Evolutionary conservation across 1,140 invertebrate genomes (phyloP).

Genomic region (Teleopsis dalmanni): DNA sequence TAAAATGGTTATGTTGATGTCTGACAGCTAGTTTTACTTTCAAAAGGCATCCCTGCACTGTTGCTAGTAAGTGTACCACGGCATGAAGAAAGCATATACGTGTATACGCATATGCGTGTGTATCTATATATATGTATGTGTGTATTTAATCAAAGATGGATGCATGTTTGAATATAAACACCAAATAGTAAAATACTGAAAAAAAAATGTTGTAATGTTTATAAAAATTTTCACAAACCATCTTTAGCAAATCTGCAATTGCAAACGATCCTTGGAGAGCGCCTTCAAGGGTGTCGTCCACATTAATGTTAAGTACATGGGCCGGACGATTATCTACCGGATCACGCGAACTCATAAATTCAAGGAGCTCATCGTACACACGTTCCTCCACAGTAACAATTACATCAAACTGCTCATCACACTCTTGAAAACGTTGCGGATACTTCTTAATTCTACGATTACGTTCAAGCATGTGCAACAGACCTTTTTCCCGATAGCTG

Average conservation of each 20-base stretch:
- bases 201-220: too few species aligned
- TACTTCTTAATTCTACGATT: constrained; percentile 91
- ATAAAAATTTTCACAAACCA: too few species aligned
- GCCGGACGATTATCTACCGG: constrained; percentile 74
- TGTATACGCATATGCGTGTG: too few species aligned
- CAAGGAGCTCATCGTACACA: constrained; percentile 93
- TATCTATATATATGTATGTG: too few species aligned
- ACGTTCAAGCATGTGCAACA: constrained; percentile 96
- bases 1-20: too few species aligned
- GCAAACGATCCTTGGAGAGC: constrained; percentile 98
- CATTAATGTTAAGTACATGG: constrained; percentile 98
- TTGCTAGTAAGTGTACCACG: too few species aligned
- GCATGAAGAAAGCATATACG: too few species aligned
- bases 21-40: too few species aligned
- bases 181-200: too few species aligned
- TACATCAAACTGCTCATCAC: constrained; percentile 89
- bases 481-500: constrained; percentile 96
- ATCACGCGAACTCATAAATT: constrained; percentile 63
- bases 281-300: constrained; percentile 99
- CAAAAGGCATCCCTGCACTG: too few species aligned
- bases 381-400: constrained; percentile 97
- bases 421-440: constrained; percentile 91
- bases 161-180: too few species aligned
- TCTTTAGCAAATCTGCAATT: constrained; percentile 87
- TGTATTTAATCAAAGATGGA: too few species aligned